A percentile compares a stretch with the other conserved stretches of the same genome.
Conservation (phyloP, 2,888 invertebrate species). For the Pelosia muscerda region DNA sequence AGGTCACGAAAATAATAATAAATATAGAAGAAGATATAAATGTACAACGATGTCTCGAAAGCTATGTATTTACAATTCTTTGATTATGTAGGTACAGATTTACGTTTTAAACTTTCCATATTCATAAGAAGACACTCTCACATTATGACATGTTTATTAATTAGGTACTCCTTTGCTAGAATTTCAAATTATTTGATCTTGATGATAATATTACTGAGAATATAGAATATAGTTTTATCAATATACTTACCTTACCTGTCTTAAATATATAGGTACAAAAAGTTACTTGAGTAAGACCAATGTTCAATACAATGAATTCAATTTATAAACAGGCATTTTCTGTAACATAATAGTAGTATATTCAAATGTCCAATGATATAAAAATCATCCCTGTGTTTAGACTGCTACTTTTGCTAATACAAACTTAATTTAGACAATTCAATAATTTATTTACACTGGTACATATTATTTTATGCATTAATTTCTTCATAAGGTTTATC, state of each 20-base stretch:
- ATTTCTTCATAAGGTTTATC: no score
- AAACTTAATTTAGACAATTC: no score
- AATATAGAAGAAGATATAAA: conserved; percentile 46
- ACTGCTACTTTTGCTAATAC: no score
- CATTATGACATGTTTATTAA: not conserved
- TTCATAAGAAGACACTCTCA: not conserved
- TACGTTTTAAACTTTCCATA: not conserved
- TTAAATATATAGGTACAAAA: not conserved
- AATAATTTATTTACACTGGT: not conserved
- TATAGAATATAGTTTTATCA: no score
- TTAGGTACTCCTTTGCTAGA: not conserved
- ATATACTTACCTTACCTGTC: no score
- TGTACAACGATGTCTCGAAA: conserved; percentile 20
- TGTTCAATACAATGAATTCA: not conserved
- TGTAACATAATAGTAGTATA: not conserved
- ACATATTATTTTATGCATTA: no score
- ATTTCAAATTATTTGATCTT: not conserved
- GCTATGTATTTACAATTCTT: conserved; percentile 25
- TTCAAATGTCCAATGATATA: not conserved
- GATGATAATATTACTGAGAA: not conserved
- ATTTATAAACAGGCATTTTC: no score
- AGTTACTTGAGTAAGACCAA: not conserved
- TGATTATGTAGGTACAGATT: conserved; percentile 6
- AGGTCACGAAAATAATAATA: conserved; percentile 55
- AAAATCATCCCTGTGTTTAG: no score